Percentiles rank a stretch among this genome's conserved stretches.
Evolutionary conservation across 2,888 invertebrate genomes (phyloP).

Genomic region (Cinara cedri): DNA sequence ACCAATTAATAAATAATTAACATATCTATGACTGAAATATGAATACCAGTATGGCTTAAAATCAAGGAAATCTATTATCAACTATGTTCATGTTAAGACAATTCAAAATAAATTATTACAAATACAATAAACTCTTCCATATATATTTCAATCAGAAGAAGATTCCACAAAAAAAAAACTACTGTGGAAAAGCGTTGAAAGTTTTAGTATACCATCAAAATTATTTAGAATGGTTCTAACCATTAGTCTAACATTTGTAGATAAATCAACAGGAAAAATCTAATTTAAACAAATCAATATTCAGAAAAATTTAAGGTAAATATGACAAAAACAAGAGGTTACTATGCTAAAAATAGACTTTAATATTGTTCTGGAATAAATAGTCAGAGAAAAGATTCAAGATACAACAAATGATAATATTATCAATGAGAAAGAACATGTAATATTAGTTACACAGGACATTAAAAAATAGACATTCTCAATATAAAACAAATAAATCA

Average conservation of each 20-base stretch:
- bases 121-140: conserved; percentile 22
- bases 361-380: too few species aligned
- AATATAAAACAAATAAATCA: too few species aligned
- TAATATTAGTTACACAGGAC: too few species aligned
- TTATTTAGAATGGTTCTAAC: conserved; percentile 29
- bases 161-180: conserved; percentile 16
- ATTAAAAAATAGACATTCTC: too few species aligned
- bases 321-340: too few species aligned
- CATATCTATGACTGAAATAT: too few species aligned
- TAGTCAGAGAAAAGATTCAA: too few species aligned
- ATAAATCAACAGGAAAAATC: conserved; percentile 9
- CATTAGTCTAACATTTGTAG: conserved; percentile 2
- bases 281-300: conserved; percentile 6
- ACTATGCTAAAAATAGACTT: too few species aligned
- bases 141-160: too few species aligned
- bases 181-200: conserved; percentile 20
- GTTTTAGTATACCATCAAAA: conserved; percentile 23
- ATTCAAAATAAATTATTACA: conserved; percentile 21
- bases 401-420: too few species aligned
- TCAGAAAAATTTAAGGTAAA: neutral
- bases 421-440: too few species aligned
- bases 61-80: conserved; percentile 3
- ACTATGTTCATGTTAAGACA: conserved; percentile 23
- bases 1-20: too few species aligned
- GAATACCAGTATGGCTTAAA: conserved; percentile 20